Evolutionary conservation across 1,140 invertebrate species (phyloP).

Genomic region (Antheraea mylitta): DNA sequence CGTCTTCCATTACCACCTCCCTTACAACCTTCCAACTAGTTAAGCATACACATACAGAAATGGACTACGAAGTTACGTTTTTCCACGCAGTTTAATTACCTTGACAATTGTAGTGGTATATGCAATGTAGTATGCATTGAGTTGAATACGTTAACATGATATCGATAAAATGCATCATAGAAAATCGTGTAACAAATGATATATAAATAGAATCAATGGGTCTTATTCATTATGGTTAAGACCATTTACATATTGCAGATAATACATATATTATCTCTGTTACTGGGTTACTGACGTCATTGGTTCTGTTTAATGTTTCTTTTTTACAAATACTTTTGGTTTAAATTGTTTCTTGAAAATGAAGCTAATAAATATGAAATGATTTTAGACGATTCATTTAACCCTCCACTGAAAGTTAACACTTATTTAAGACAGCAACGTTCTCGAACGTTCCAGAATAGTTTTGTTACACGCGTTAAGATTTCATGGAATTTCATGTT

Average conservation of each 20-base stretch:
- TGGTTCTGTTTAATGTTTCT: too few species aligned
- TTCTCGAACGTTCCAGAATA: too few species aligned
- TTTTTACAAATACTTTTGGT: too few species aligned
- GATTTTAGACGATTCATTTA: too few species aligned
- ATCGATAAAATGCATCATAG: constrained; percentile 1
- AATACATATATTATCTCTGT: neutral
- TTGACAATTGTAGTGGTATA: neutral
- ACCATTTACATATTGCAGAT: neutral
- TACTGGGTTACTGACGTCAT: too few species aligned
- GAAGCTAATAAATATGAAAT: too few species aligned
- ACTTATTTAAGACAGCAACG: too few species aligned
- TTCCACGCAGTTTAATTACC: neutral
- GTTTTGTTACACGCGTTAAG: too few species aligned
- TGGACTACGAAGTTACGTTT: neutral
- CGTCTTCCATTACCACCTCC: constrained; percentile 3
- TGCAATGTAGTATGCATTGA: neutral
- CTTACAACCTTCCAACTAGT: neutral
- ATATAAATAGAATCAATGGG: neutral
- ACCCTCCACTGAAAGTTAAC: too few species aligned
- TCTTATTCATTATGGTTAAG: neutral
- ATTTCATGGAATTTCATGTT: too few species aligned
- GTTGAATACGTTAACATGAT: neutral
- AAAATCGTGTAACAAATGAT: neutral
- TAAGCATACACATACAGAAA: neutral
- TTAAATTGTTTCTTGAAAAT: too few species aligned